These are phyloP conservation scores for Drosophila tanythrix DNA, from an alignment of 2,888 invertebrate species.

Conservation along the genomic window DNA sequence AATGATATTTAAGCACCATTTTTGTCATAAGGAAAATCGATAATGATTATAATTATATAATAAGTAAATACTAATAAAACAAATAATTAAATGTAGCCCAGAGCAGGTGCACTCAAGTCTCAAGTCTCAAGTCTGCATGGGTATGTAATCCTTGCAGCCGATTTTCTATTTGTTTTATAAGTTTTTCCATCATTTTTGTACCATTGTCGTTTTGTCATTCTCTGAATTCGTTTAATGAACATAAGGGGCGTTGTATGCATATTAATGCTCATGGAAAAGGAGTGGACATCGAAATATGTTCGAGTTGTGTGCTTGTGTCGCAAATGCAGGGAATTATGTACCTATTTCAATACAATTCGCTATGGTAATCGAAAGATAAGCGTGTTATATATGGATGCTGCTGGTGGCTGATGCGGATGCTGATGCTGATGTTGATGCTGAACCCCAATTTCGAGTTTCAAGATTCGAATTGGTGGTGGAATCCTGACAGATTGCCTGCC, in stretches of 20 bases:
- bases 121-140: background rate
- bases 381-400: constrained; percentile 37
- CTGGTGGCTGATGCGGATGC: constrained; percentile 37
- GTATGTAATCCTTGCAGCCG: background rate
- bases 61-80: background rate
- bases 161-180: background rate
- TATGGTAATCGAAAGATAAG: constrained; percentile 77
- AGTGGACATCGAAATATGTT: constrained; percentile 11
- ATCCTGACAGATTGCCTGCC: constrained; percentile 48
- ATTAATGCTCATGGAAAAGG: constrained; percentile 6
- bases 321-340: constrained; percentile 50
- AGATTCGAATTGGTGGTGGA: constrained; percentile 37
- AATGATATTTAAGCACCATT: fast-evolving
- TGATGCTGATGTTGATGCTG: constrained; percentile 19
- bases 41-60: no score
- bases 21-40: background rate
- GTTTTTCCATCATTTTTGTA: background rate
- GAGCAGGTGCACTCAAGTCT: background rate
- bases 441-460: constrained; percentile 49
- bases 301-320: background rate
- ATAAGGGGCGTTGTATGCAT: background rate
- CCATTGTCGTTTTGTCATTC: background rate
- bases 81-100: background rate
- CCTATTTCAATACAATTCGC: constrained; percentile 76
- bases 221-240: background rate